phyloP scores from a whole-genome alignment of 2,797 vertebrate genomes.

The Hafferia zeledoni region DNA sequence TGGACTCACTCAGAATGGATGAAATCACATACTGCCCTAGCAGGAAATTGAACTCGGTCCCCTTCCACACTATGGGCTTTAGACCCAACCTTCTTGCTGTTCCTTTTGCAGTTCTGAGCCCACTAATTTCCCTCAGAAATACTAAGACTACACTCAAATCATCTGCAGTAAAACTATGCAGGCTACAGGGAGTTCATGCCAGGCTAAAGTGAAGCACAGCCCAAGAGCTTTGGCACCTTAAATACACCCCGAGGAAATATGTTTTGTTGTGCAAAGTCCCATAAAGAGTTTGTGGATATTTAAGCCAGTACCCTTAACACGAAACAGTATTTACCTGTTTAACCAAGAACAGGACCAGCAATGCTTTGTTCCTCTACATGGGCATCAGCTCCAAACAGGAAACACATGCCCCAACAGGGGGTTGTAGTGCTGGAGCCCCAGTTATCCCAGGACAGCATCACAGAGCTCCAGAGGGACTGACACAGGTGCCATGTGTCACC shows the following conservation, averaged over 20 bases:
- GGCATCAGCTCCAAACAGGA: background rate
- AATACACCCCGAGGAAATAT: background rate
- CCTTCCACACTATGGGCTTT: background rate
- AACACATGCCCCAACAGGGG: accelerated
- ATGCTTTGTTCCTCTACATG: background rate
- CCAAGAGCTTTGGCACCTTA: background rate
- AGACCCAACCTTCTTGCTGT: accelerated
- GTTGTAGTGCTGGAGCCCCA: background rate
- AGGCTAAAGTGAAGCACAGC: background rate
- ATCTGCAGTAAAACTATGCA: background rate
- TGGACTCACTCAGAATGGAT: background rate
- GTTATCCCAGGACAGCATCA: background rate
- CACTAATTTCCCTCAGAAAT: background rate
- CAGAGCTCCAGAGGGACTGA: background rate
- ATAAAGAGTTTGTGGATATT: background rate
- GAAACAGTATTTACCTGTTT: background rate
- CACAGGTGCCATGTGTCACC: background rate
- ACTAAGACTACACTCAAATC: background rate
- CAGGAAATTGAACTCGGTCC: accelerated
- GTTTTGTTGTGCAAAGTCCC: background rate
- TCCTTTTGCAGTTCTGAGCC: background rate
- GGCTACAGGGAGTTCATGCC: background rate
- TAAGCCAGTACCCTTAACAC: background rate
- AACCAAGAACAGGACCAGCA: background rate
- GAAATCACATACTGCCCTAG: background rate